Evolutionary conservation across 2,113 vertebrate species (phyloP), one percentile per base, ranked within the genome.

Genomic region (Tachuris rubrigastra): DNA sequence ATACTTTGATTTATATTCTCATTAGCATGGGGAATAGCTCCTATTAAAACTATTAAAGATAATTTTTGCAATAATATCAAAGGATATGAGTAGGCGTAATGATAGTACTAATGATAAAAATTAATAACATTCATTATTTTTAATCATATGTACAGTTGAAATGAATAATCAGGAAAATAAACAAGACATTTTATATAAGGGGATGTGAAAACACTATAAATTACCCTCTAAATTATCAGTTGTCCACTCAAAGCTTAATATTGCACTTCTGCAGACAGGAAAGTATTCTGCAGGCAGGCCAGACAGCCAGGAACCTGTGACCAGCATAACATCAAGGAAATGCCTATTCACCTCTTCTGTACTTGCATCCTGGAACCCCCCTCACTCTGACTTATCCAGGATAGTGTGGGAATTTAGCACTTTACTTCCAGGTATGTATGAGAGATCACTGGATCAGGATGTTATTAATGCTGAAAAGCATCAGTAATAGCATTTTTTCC

Each of bases 81-180:
- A 95, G 77, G 84, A 94, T 94, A 69, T 87, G 88, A 96, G 95
- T 90, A 95, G 90, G 94, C 80, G 63, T 97, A 96, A 95, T 96
- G 93, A 93, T 77, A 78, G 80, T 30, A 85, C 58, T 92, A 96
- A 87, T 3, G 60, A 93, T 87, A 88, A 87, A 96, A 96, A 96
- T 96, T 96, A 96, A 96, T 97, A 94, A 95, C 90, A 76, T 93
- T 96, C 92, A 96, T 96, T 95, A 96, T 93, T 96, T 96, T 93
- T 90, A 97, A 97, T 96, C 79, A 90, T 95, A 95, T 94, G 83
- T 96, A 93, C 89, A 87, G 90, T 15, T 82, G 71, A 95, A 96
- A 87, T 60, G 90, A 96, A 96, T 94, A 95, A 87, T 93, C 80
- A 94, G 67, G 65, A 97, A 97, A 97, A 97, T 96, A 97, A 97